Conservation (phyloP, 2,113 vertebrate species). For the Coreoperca whiteheadi region DNA sequence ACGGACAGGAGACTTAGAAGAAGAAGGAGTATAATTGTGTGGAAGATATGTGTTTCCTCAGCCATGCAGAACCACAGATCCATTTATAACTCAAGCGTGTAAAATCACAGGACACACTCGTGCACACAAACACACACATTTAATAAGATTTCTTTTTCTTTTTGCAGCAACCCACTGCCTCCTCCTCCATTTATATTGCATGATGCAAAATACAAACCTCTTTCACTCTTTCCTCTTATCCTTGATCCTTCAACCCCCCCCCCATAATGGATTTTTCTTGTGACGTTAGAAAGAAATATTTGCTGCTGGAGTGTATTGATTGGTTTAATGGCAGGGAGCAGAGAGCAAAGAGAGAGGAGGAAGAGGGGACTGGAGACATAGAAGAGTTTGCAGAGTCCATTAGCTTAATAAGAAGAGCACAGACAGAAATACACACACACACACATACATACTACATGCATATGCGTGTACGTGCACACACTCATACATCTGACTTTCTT, state of each 20-base stretch:
- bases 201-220: conserved; percentile 64
- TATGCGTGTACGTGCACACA: conserved; percentile 23
- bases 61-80: conserved; percentile 32
- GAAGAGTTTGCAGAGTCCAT: conserved; percentile 80
- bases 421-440: conserved; percentile 46
- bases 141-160: conserved; percentile 30
- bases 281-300: conserved; percentile 80
- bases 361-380: conserved; percentile 67
- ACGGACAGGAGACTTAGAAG: conserved; percentile 30
- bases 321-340: conserved; percentile 79
- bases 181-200: conserved; percentile 44
- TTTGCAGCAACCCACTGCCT: conserved; percentile 4
- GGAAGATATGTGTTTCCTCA: conserved; percentile 53
- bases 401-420: conserved; percentile 83
- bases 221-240: conserved; percentile 47
- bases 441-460: not conserved
- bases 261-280: conserved; percentile 81
- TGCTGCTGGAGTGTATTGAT: conserved; percentile 83
- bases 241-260: conserved; percentile 49
- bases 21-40: conserved; percentile 48
- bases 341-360: conserved; percentile 64
- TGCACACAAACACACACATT: conserved; percentile 43
- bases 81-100: conserved; percentile 51
- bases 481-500: conserved; percentile 57
- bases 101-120: conserved; percentile 9